Percentiles rank a stretch among this genome's conserved stretches.
Conservation (phyloP, 2,113 vertebrate species). For the Dasyprocta punctata region DNA sequence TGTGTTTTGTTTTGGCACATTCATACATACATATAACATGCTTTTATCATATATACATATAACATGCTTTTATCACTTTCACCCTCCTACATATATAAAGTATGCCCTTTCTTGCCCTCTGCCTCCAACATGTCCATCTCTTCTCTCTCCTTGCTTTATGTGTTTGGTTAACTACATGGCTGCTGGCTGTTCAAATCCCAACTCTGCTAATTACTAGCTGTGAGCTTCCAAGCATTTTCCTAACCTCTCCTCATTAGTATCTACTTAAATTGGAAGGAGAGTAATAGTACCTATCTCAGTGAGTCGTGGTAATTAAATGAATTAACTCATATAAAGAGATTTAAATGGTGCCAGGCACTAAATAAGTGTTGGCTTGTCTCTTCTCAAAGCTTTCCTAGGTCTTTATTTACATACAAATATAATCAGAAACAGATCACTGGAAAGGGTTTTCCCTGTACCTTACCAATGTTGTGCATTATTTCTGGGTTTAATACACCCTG, state of each 20-base stretch:
- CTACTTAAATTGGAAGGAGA: background rate
- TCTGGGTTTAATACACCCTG: background rate
- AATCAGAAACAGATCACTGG: background rate
- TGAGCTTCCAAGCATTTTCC: background rate
- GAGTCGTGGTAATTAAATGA: background rate
- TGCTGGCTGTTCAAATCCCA: background rate
- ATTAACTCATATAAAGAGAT: background rate
- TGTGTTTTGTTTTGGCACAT: background rate
- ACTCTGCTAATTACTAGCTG: background rate
- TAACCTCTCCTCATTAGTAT: background rate
- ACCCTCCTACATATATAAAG: background rate
- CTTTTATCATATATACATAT: background rate
- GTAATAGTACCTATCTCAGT: background rate
- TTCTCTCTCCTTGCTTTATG: background rate
- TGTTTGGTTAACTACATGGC: background rate
- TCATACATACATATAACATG: background rate
- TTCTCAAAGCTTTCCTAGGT: background rate
- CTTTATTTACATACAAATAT: background rate
- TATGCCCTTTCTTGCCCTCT: background rate
- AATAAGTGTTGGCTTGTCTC: background rate
- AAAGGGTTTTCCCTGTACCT: background rate
- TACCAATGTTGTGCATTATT: background rate
- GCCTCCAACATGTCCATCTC: background rate
- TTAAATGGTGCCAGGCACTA: background rate
- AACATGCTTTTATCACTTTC: background rate